Evolutionary conservation across 2,113 vertebrate genomes (phyloP), one percentile per base, ranked within the genome.

Genomic region (Myodes glareolus): DNA sequence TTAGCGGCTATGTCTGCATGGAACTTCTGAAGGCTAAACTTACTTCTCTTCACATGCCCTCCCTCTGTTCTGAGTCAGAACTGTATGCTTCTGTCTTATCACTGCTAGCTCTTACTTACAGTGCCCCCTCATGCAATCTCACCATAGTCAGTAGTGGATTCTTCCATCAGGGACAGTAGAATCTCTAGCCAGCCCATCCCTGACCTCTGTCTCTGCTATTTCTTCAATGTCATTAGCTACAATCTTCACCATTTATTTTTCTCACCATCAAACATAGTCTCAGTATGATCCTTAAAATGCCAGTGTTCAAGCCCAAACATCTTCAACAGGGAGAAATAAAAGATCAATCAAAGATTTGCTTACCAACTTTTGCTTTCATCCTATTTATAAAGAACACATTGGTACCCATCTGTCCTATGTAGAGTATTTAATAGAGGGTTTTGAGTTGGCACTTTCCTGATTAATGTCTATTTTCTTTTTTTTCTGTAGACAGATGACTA

Each of bases 201-300:
- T 29, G 17, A 45, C 11, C 27, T 31, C 61, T 58, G 52, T 90
- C 16, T 61, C n/a, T 61, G 27, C 36, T 93, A n/a, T 97, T 99
- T 99, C 93, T 99, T 99, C 97, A 99, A 98, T 36, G 99, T 99
- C 97, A 99, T 99, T 95, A 99, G 98, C 99, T 99, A 99, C 97
- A 99, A 98, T 89, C 99, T 99, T 61, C 99, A 99, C 94, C 98
- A 98, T 93, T 99, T 99, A 97, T 99, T 99, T 95, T 99, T 98
- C 72, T 99, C 99, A 87, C 99, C 99, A 98, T 99, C 99, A 99
- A 99, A 99, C 99, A 99, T 99, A 68, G 99, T 99, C 76, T 99
- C 99, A 96, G 99, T 99, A 1, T 99, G 99, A 98, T 99, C 99
- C 99, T 99, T 99, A 98, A 99, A 99, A 86, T 99, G 99, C 0